A percentile compares a stretch with the other conserved stretches of the same genome.
Evolutionary conservation across 2,113 vertebrate species (phyloP).

Genomic region (Triplophysa rosa): DNA sequence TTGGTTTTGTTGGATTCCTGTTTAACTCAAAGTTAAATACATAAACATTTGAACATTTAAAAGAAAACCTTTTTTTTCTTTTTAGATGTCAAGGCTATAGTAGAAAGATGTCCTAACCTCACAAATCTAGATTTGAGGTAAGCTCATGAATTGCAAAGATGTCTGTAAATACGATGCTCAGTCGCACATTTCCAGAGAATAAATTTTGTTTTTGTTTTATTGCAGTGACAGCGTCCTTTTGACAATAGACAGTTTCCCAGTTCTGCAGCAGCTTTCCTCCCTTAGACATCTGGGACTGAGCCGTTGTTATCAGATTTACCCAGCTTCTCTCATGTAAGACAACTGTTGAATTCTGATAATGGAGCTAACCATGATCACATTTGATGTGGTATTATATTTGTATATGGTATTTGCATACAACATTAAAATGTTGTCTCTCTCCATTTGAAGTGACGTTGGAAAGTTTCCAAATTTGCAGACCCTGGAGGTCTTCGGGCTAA

Average conservation of each 20-base stretch:
- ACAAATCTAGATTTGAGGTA: constrained; percentile 89
- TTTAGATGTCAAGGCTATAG: constrained; percentile 82
- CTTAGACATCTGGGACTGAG: constrained; percentile 86
- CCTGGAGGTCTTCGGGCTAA: constrained; percentile 88
- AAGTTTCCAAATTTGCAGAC: constrained; percentile 76
- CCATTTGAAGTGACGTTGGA: constrained; percentile 78
- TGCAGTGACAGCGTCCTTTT: constrained; percentile 88
- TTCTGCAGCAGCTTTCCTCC: constrained; percentile 75
- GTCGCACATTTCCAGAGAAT: background rate
- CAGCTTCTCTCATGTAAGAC: constrained; percentile 77
- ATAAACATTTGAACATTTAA: background rate
- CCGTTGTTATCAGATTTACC: constrained; percentile 91
- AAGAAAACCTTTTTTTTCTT: background rate
- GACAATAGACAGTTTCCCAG: constrained; percentile 80
- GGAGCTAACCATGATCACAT: background rate
- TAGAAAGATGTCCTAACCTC: constrained; percentile 82
- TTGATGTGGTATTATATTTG: background rate
- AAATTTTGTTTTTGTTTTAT: background rate
- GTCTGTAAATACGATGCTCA: background rate
- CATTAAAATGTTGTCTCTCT: background rate
- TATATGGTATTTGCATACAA: background rate
- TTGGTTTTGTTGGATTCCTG: too few relatives aligned
- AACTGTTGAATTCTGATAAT: background rate
- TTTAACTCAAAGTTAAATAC: background rate
- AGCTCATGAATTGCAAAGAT: constrained; percentile 30